Conservation (phyloP, 2,888 invertebrate genomes). For the Hipparchia semele region DNA sequence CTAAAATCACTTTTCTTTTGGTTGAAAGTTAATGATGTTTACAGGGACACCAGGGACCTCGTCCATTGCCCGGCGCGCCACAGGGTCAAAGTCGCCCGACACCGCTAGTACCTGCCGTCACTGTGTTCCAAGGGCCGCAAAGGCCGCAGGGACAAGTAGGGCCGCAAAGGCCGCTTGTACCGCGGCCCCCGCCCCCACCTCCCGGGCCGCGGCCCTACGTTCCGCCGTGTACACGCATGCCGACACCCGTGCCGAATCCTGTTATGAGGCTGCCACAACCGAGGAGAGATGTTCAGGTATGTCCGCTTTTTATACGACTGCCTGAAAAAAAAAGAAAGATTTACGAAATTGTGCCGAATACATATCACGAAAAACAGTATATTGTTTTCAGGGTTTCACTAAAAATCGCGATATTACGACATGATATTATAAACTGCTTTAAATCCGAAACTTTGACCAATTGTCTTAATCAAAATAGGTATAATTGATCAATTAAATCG, state of each 20-base stretch:
- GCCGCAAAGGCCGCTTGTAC: conserved; percentile 38
- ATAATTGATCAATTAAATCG: neutral
- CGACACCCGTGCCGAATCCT: conserved; percentile 59
- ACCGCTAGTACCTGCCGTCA: conserved; percentile 37
- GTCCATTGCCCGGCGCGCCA: conserved; percentile 43
- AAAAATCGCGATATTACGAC: no score
- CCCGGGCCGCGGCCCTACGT: conserved; percentile 60
- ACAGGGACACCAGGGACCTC: conserved; percentile 22
- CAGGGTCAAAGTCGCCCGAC: conserved; percentile 28
- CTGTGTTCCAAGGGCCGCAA: conserved; percentile 23
- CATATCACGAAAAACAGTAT: no score
- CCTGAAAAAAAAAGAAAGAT: no score
- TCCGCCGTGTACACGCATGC: conserved; percentile 70
- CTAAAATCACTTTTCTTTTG: no score
- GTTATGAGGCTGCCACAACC: conserved; percentile 63
- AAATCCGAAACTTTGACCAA: neutral
- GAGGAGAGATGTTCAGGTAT: conserved; percentile 74
- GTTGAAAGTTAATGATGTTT: conserved; percentile 2
- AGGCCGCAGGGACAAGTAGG: conserved; percentile 35
- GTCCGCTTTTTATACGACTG: conserved; percentile 26
- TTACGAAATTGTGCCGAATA: no score
- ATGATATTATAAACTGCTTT: no score
- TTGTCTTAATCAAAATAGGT: neutral
- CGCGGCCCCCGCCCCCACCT: conserved; percentile 42
- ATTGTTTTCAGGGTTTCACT: no score